Base-by-base conservation (phyloP, 2,797 vertebrate species). In the Lithobates pipiens region DNA sequence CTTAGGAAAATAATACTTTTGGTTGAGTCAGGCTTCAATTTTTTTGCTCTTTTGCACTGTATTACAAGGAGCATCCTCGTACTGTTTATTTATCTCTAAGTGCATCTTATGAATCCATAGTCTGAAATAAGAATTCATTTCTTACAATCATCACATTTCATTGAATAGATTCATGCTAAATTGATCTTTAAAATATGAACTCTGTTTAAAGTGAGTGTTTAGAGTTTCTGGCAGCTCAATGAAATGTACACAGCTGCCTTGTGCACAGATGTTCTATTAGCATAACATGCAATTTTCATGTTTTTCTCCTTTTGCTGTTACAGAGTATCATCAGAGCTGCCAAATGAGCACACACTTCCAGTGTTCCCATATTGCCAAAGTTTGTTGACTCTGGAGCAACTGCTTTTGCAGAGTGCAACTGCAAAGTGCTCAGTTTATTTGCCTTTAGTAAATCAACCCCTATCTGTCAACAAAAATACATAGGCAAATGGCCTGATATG, bases 281-380 rank as follows among this genome's bases (percentile, higher is more conserved):
- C 85, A 86, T 86, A 86, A 86, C 80, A 82, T 86, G 80, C 68
- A 86, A 73, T 77, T 86, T 73, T 82, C 75, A 86, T 78, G 85
- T 68, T 68, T 74, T 70, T 86, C 85, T 77, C 54, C n/a, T 50
- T 80, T 77, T 77, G 73, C 67, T 74, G 81, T 25, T 32, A 72
- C 69, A 68, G 75, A 86, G 71, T 71, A 67, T 46, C 76, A 82
- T 77, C 65, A 81, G n/a, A 32, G 72, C 65, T 86, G 72, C 63
- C 84, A 81, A 76, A 46, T 76, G 63, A 86, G 42, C 67, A 65
- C 74, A 82, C 63, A 29, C 75, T 77, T 63, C 42, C 80, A 78
- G 29, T n/a, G 65, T 86, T 67, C 75, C n/a, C 68, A 77, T 72
- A 65, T 39, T 82, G 54, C 54, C 27, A 67, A 54, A 54, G 65